Conservation (phyloP, 2,113 vertebrate species). For the Oostethus manadensis region DNA sequence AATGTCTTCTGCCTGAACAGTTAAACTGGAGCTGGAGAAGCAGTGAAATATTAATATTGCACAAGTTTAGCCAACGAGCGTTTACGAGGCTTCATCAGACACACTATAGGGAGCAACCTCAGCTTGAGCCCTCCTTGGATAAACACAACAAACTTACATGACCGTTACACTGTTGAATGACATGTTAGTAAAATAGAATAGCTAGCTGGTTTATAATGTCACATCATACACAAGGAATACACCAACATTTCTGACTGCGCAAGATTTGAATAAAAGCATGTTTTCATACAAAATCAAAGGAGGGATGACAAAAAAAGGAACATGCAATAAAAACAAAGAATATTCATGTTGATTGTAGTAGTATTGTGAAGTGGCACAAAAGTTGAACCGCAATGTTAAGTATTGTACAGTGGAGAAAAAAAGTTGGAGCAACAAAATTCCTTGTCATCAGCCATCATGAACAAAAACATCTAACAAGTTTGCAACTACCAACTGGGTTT, state of each 20-base stretch:
- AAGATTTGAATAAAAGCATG: slow-evolving; percentile 60
- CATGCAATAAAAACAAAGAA: slow-evolving; percentile 48
- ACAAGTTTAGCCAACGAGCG: slow-evolving; percentile 42
- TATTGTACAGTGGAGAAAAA: slow-evolving; percentile 59
- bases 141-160: slow-evolving; percentile 41
- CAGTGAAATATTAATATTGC: slow-evolving; percentile 59
- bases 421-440: slow-evolving; percentile 52
- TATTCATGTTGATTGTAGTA: slow-evolving; percentile 72
- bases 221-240: slow-evolving; percentile 96
- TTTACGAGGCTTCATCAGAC: slow-evolving; percentile 9
- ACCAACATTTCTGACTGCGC: slow-evolving; percentile 78
- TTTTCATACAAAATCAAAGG: slow-evolving; percentile 73
- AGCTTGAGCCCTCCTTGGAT: slow-evolving; percentile 43
- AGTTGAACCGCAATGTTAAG: slow-evolving; percentile 71
- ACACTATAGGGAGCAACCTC: slow-evolving; percentile 58
- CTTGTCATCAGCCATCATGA: slow-evolving; percentile 47
- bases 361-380: slow-evolving; percentile 77
- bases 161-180: slow-evolving; percentile 82
- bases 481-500: slow-evolving; percentile 43
- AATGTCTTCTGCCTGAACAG: slow-evolving; percentile 47
- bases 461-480: slow-evolving; percentile 42
- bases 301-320: slow-evolving; percentile 45
- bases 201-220: slow-evolving; percentile 85
- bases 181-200: slow-evolving; percentile 87
- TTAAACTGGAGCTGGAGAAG: slow-evolving; percentile 39